phyloP scores from a whole-genome alignment of 2,797 vertebrate species.

The Enteromius mattozi region DNA sequence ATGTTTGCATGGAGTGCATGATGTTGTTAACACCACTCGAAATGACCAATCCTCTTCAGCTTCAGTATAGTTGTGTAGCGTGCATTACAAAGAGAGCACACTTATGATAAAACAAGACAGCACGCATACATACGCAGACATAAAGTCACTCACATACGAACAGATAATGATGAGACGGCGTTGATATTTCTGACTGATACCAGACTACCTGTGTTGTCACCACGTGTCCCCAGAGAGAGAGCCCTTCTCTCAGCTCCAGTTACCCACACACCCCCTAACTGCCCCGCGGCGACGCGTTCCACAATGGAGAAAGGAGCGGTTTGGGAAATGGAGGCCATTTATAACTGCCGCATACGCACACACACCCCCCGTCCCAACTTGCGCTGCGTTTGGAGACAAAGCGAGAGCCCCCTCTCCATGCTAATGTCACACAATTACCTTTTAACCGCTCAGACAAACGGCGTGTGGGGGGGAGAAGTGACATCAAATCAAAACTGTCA shows the following conservation, averaged over 20 bases:
- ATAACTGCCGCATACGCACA: constrained; percentile 80
- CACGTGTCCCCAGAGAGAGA: constrained; percentile 46
- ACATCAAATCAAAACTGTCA: constrained; percentile 99
- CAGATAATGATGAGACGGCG: constrained; percentile 27
- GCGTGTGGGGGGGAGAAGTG: constrained; percentile 89
- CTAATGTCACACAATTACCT: constrained; percentile 99
- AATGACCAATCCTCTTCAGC: not conserved
- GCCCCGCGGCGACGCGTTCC: constrained; percentile 61
- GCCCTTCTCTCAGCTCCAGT: constrained; percentile 63
- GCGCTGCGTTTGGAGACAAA: constrained; percentile 73
- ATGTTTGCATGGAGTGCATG: not conserved
- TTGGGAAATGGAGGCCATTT: constrained; percentile 84
- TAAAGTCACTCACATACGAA: constrained; percentile 27
- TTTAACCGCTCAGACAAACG: constrained; percentile 99
- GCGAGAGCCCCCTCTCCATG: constrained; percentile 80
- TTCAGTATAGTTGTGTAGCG: not conserved
- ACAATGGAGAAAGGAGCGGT: constrained; percentile 74
- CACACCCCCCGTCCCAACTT: constrained; percentile 70
- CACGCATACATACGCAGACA: not conserved
- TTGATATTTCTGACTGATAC: constrained; percentile 55
- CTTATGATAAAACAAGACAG: not conserved
- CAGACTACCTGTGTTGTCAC: constrained; percentile 57
- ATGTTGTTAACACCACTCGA: not conserved
- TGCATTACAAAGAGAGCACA: not conserved
- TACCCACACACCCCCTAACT: constrained; percentile 69